These are phyloP conservation scores for Nothoprocta pentlandii DNA, from an alignment of 2,113 vertebrate genomes.

Conservation along the genomic window DNA sequence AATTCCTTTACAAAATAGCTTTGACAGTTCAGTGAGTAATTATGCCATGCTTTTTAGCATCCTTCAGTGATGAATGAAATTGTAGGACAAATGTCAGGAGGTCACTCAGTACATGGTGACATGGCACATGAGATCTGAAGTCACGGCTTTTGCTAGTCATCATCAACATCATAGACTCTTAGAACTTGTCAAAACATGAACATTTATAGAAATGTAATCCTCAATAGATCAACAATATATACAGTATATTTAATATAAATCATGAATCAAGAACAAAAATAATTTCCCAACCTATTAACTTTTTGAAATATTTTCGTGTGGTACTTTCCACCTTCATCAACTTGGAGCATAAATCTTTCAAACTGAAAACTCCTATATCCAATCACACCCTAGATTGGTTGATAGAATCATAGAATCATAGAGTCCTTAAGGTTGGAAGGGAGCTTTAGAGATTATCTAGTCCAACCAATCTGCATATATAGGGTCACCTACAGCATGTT, in stretches of 20 bases:
- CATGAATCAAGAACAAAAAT: not conserved
- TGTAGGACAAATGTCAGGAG: not conserved
- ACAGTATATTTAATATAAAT: not conserved
- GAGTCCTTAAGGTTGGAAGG: too few relatives aligned
- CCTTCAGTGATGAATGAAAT: not conserved
- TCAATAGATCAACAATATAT: not conserved
- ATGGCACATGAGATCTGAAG: accelerated
- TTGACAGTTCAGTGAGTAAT: not conserved
- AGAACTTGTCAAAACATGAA: not conserved
- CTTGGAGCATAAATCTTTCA: not conserved
- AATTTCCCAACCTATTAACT: not conserved
- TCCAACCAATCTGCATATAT: too few relatives aligned
- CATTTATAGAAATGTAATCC: not conserved
- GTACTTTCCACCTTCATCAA: not conserved
- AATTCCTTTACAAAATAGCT: not conserved
- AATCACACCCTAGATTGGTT: not conserved
- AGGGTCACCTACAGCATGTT: too few relatives aligned
- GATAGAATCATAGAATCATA: not conserved
- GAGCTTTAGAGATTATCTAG: too few relatives aligned
- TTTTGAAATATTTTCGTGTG: not conserved
- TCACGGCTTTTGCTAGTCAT: not conserved
- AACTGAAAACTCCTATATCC: not conserved
- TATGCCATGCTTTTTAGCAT: not conserved
- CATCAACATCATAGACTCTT: not conserved
- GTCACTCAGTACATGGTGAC: not conserved